Base-by-base conservation (phyloP, 2,888 invertebrate species). In the Lycocerus yunnanus region DNA sequence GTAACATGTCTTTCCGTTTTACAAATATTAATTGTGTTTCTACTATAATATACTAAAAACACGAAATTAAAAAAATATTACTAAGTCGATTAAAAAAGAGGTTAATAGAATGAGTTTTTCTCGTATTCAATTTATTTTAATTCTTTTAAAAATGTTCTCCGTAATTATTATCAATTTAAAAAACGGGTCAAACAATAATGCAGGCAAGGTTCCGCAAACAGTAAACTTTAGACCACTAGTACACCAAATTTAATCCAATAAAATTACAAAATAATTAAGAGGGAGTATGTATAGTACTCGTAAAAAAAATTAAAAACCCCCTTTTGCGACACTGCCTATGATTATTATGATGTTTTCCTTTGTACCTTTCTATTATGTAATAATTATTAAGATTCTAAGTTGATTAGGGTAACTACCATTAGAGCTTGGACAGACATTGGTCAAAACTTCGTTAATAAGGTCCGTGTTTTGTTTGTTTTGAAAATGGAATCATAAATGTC, bases 21-120 rank as follows among this genome's bases (percentile, higher is more conserved):
- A 75, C 75, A 73, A 75, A 75, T 73, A 75, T 75, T 75, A 75
- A 75, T 73, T 75, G 75, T 75, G 73, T 73, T 75, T 67, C 61
- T 73, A 70, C 68, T 68, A 65, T 73, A 75, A 73, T 75, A 75
- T 75, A 68, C 70, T 70, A 63, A 66, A 72, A 70, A 68, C 75
- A 75, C 72, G 75, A 71, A 75, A 69, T 75, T 73, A 70, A 60
- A 67, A 72, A 75, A 68, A 73, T 65, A 71, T 68, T 72, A 72
- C 60, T 21, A 15, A 68, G 58, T 73, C 75, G 69, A 72, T 70
- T 73, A 72, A 75, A 72, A 73, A 72, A 43, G 43, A 43, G 43
- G 43, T 43, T 43, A 43, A 43, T 43, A n/a, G 43, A 43, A 43
- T 43, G 43, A 43, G n/a, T 43, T n/a, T 43, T 43, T 43, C 43